These are phyloP conservation scores for Liasis olivaceus DNA, from an alignment of 2,797 vertebrate species.

Conservation along the genomic window DNA sequence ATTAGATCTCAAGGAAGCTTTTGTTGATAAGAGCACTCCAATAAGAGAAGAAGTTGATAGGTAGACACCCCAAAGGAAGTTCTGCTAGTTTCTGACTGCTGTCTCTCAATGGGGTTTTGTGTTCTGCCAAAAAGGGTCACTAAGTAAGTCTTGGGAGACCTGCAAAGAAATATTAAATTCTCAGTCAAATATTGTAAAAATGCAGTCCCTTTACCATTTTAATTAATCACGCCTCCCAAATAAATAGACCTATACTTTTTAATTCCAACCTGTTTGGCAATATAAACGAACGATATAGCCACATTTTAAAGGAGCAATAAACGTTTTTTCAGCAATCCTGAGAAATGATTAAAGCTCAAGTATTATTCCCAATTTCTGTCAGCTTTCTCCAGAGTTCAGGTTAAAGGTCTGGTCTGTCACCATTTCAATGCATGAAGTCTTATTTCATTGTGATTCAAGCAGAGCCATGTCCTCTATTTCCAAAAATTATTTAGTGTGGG, in stretches of 20 bases:
- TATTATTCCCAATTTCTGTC: not conserved
- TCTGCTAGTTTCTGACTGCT: not conserved
- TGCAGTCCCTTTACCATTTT: slow-evolving; percentile 57
- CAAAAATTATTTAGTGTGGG: not conserved
- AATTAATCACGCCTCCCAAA: slow-evolving; percentile 54
- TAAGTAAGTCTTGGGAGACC: slow-evolving; percentile 43
- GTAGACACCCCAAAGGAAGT: slow-evolving; percentile 44
- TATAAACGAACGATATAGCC: slow-evolving; percentile 45
- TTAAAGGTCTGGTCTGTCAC: not conserved
- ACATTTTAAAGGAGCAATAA: slow-evolving; percentile 36
- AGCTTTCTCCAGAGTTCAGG: slow-evolving; percentile 36
- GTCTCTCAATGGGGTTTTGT: slow-evolving; percentile 45
- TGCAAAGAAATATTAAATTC: slow-evolving; percentile 44
- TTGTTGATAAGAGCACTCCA: slow-evolving; percentile 51
- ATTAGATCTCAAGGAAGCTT: slow-evolving; percentile 56
- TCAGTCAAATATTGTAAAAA: slow-evolving; percentile 55
- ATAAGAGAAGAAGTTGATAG: slow-evolving; percentile 41
- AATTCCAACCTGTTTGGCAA: slow-evolving; percentile 60
- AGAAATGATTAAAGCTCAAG: slow-evolving; percentile 20
- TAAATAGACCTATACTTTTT: slow-evolving; percentile 56
- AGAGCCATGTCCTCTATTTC: not conserved
- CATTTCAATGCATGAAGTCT: not conserved
- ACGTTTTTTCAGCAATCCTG: slow-evolving; percentile 31
- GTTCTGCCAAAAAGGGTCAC: slow-evolving; percentile 52
- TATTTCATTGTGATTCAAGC: not conserved